phyloP scores from a whole-genome alignment of 2,113 vertebrate species.

The Poeciliopsis turrubarensis region DNA sequence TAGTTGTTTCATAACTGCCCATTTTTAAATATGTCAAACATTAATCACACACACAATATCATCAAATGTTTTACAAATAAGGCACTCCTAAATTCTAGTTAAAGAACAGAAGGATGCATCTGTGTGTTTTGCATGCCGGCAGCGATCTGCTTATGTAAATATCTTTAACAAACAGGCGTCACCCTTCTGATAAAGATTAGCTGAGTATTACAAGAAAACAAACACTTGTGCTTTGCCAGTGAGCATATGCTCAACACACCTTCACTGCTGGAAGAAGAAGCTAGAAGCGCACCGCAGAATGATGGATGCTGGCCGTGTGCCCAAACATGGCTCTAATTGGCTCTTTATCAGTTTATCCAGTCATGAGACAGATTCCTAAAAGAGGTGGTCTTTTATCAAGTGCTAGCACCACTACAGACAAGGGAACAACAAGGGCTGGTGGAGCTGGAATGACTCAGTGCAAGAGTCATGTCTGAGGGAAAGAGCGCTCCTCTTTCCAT shows the following conservation, averaged over 20 bases:
- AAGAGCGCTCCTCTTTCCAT: not conserved
- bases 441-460: not conserved
- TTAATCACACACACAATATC: not conserved
- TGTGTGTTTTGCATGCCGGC: not conserved
- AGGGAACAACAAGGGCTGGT: conserved; percentile 1
- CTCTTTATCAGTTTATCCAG: conserved; percentile 38
- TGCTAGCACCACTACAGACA: not conserved
- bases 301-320: conserved; percentile 41
- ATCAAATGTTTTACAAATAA: not conserved
- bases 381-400: conserved; percentile 13
- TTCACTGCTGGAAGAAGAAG: conserved; percentile 28
- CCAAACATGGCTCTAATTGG: conserved; percentile 46
- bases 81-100: not conserved
- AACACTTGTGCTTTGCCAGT: not conserved
- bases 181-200: not conserved
- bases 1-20: conserved; percentile 16
- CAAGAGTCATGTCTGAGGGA: not conserved
- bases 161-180: not conserved
- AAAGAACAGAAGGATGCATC: not conserved
- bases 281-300: conserved; percentile 30
- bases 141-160: not conserved
- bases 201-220: not conserved
- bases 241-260: conserved; percentile 44
- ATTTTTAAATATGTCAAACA: not conserved
- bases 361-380: conserved; percentile 9